Evolutionary conservation across 2,888 invertebrate genomes (phyloP).

Genomic region (Melikaiella ostensackeni): DNA sequence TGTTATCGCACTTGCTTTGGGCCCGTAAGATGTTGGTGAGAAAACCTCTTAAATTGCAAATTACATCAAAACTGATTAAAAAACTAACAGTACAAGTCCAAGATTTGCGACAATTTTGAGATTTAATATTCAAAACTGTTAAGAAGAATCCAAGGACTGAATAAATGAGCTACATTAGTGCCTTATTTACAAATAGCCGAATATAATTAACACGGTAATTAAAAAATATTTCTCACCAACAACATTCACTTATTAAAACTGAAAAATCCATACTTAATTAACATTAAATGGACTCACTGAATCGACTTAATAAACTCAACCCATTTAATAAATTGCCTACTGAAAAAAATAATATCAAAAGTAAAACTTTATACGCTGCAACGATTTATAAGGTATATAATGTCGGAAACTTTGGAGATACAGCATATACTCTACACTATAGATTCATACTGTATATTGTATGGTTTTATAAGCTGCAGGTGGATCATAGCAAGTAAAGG

Average conservation of each 20-base stretch:
- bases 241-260: slow-evolving; percentile 1
- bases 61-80: not conserved
- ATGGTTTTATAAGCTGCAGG: slow-evolving; percentile 12
- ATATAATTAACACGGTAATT: not conserved
- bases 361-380: not conserved
- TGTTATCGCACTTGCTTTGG: too few relatives aligned
- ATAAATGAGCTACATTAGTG: not conserved
- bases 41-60: not conserved
- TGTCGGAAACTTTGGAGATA: too few relatives aligned
- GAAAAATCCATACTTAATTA: slow-evolving; percentile 7
- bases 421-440: not conserved
- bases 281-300: slow-evolving; percentile 13
- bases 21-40: not conserved
- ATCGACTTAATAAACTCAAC: slow-evolving; percentile 21
- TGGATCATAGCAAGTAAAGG: slow-evolving; percentile 13
- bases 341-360: slow-evolving; percentile 11
- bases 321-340: slow-evolving; percentile 15
- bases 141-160: not conserved
- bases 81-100: not conserved
- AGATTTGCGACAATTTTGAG: not conserved
- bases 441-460: slow-evolving; percentile 11
- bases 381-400: not conserved
- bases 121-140: not conserved
- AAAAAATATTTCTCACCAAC: not conserved
- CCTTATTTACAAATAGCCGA: not conserved